A percentile compares a stretch with the other conserved stretches of the same genome.
phyloP scores from a whole-genome alignment of 2,113 vertebrate species.

The Sardina pilchardus region DNA sequence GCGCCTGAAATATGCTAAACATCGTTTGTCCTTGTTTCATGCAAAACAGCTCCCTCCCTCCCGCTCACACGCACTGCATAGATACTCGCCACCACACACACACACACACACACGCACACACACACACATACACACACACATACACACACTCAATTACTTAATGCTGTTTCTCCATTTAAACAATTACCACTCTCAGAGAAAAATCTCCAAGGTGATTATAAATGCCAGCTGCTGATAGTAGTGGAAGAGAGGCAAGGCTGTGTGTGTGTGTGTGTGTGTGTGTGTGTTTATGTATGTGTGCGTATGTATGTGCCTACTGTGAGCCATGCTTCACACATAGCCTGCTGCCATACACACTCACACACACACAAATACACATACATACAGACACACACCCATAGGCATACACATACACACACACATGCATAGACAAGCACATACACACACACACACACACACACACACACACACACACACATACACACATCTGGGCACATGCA shows the following conservation, averaged over 20 bases:
- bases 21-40: constrained; percentile 61
- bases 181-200: constrained; percentile 49
- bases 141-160: constrained; percentile 69
- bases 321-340: too few species aligned
- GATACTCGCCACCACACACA: constrained; percentile 53
- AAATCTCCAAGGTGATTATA: constrained; percentile 61
- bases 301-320: background rate
- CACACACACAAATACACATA: background rate
- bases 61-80: constrained; percentile 39
- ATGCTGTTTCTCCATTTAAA: constrained; percentile 64
- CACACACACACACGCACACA: constrained; percentile 48
- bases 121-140: constrained; percentile 53
- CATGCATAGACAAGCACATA: background rate
- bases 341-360: background rate
- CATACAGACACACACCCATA: background rate
- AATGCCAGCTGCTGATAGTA: constrained; percentile 62
- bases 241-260: constrained; percentile 1
- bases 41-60: constrained; percentile 63
- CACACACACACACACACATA: background rate
- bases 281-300: background rate
- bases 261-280: background rate
- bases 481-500: background rate
- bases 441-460: background rate
- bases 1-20: constrained; percentile 56
- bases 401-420: background rate